Percentiles rank a stretch among this genome's conserved stretches.
Evolutionary conservation across 2,888 invertebrate species (phyloP).

Genomic region (Anoplius nigerrimus): DNA sequence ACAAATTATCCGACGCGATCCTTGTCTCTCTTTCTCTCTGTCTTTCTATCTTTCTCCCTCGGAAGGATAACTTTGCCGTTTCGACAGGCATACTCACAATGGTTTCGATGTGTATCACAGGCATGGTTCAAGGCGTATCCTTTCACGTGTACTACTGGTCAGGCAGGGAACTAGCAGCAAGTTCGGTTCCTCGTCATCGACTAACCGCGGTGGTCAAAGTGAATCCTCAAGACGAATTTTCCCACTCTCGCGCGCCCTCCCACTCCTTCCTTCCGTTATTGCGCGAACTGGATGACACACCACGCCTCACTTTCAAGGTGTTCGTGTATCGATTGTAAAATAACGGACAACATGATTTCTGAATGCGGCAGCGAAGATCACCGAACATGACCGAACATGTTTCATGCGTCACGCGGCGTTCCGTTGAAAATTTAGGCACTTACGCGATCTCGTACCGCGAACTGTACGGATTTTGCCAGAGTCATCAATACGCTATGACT

Average conservation of each 20-base stretch:
- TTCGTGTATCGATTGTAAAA: background rate
- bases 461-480: background rate
- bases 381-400: too few species aligned
- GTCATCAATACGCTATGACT: too few species aligned
- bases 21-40: too few species aligned
- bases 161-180: background rate
- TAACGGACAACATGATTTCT: background rate
- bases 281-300: too few species aligned
- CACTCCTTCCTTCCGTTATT: background rate
- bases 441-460: too few species aligned
- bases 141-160: too few species aligned
- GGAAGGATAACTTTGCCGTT: too few species aligned
- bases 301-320: background rate
- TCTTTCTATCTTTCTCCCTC: too few species aligned
- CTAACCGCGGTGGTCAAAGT: constrained; percentile 30
- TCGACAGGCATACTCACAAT: background rate
- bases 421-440: too few species aligned
- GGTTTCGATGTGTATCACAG: constrained; percentile 7
- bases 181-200: constrained; percentile 26
- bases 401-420: too few species aligned
- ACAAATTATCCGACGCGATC: too few species aligned
- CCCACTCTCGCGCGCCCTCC: constrained; percentile 2
- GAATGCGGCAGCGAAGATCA: background rate
- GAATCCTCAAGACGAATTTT: constrained; percentile 16
- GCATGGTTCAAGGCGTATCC: constrained; percentile 12